Conservation (phyloP, 1,140 invertebrate genomes). For the Orchesella cincta region DNA sequence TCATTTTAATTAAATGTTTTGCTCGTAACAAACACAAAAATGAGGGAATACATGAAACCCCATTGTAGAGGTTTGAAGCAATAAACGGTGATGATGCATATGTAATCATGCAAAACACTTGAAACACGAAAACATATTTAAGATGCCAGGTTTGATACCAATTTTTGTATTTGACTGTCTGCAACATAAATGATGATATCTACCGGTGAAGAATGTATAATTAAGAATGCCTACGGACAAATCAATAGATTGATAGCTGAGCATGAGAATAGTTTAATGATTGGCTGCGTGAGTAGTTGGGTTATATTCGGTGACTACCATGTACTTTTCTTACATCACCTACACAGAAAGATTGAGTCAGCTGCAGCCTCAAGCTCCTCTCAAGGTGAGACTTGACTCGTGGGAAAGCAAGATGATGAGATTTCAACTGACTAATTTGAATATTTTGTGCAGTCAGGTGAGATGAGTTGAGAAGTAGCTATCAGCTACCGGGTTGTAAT, state of each 20-base stretch:
- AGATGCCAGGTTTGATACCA: conserved; percentile 12
- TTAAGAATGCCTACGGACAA: conserved; percentile 7
- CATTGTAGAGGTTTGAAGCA: not conserved
- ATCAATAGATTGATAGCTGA: conserved; percentile 7
- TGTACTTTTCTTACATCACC: no score
- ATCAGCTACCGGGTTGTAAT: conserved; percentile 15
- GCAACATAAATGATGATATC: conserved; percentile 13
- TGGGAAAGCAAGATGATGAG: conserved; percentile 22
- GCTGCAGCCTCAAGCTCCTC: conserved; percentile 5
- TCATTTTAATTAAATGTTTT: no score
- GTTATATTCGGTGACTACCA: not conserved
- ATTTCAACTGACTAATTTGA: conserved; percentile 1
- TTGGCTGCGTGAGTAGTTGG: not conserved
- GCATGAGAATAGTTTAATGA: conserved; percentile 15
- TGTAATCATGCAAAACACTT: not conserved
- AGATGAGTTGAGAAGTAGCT: conserved; percentile 16
- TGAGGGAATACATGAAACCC: no score
- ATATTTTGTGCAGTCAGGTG: no score
- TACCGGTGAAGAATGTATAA: conserved; percentile 1
- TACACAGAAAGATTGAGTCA: conserved; percentile 21
- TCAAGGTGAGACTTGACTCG: conserved; percentile 20
- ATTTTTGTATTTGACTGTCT: conserved; percentile 9
- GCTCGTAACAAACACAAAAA: no score
- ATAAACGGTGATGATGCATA: not conserved
- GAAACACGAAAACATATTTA: not conserved